Evolutionary conservation across 2,888 invertebrate species (phyloP).

Genomic region (Athetis lepigone): DNA sequence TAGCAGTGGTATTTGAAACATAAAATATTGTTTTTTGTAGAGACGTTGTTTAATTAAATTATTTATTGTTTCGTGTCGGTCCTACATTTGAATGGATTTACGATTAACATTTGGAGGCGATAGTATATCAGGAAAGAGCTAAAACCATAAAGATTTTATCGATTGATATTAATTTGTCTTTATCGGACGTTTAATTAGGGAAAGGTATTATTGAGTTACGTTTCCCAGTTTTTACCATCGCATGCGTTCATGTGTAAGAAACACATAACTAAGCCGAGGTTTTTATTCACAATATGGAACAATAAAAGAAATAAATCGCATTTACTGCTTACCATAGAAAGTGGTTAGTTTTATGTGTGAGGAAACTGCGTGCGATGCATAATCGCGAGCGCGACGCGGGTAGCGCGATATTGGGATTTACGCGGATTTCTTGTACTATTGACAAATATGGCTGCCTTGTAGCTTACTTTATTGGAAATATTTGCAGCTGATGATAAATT

Average conservation of each 20-base stretch:
- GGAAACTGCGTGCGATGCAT: slow-evolving; percentile 34
- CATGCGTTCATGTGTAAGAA: neutral
- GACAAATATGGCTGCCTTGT: slow-evolving; percentile 18
- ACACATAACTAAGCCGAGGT: slow-evolving; percentile 3
- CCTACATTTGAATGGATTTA: too few species aligned
- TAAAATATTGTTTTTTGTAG: too few species aligned
- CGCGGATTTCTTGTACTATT: slow-evolving; percentile 44
- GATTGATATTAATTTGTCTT: too few species aligned
- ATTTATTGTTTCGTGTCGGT: too few species aligned
- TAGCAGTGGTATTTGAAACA: too few species aligned
- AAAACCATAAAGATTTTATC: too few species aligned
- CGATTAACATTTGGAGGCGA: too few species aligned
- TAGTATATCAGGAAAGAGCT: too few species aligned
- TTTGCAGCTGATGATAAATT: neutral
- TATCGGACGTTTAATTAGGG: neutral
- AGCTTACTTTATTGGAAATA: slow-evolving; percentile 1
- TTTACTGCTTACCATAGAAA: slow-evolving; percentile 50
- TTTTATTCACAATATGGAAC: slow-evolving; percentile 23
- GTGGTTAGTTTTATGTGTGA: slow-evolving; percentile 42
- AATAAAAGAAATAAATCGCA: slow-evolving; percentile 34
- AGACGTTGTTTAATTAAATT: too few species aligned
- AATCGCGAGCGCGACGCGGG: slow-evolving; percentile 25
- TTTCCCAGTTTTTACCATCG: neutral
- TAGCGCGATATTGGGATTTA: slow-evolving; percentile 33
- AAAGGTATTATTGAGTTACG: slow-evolving; percentile 2